Conservation (phyloP, 2,888 invertebrate species). For the Leucoma salicis region DNA sequence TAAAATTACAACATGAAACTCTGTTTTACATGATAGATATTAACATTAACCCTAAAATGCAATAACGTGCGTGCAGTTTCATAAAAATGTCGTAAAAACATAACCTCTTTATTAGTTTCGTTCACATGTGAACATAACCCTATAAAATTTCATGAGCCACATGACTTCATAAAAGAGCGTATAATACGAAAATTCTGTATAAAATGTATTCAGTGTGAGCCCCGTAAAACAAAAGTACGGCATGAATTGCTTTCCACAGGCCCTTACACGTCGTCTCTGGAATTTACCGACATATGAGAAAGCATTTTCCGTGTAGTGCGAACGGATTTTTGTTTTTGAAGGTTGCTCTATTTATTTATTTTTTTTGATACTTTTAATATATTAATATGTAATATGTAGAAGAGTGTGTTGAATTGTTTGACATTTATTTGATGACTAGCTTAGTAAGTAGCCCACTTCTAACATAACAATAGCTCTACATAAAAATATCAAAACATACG, state of each 20-base stretch:
- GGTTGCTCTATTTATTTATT: slow-evolving; percentile 52
- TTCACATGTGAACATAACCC: slow-evolving; percentile 27
- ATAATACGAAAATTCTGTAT: slow-evolving; percentile 40
- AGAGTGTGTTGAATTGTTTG: no score
- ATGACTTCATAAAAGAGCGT: slow-evolving; percentile 29
- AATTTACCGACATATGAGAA: slow-evolving; percentile 78
- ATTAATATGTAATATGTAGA: not conserved
- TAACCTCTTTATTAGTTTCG: slow-evolving; percentile 7
- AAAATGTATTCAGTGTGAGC: slow-evolving; percentile 62
- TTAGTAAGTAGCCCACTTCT: no score
- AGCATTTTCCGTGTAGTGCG: slow-evolving; percentile 62
- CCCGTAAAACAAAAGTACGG: slow-evolving; percentile 75
- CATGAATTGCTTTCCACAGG: slow-evolving; percentile 65
- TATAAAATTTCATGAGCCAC: slow-evolving; percentile 32
- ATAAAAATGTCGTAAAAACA: slow-evolving; percentile 19
- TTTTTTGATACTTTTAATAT: not conserved
- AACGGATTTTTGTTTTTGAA: slow-evolving; percentile 37
- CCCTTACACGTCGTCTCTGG: slow-evolving; percentile 65
- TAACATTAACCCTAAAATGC: not conserved
- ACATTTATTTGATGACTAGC: no score
- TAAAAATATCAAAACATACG: no score
- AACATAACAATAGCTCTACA: no score
- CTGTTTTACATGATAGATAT: no score
- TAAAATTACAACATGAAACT: not conserved
- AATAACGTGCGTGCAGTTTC: slow-evolving; percentile 2